These are phyloP conservation scores for Chaenogobius annularis DNA, from an alignment of 2,113 vertebrate genomes.

Conservation along the genomic window DNA sequence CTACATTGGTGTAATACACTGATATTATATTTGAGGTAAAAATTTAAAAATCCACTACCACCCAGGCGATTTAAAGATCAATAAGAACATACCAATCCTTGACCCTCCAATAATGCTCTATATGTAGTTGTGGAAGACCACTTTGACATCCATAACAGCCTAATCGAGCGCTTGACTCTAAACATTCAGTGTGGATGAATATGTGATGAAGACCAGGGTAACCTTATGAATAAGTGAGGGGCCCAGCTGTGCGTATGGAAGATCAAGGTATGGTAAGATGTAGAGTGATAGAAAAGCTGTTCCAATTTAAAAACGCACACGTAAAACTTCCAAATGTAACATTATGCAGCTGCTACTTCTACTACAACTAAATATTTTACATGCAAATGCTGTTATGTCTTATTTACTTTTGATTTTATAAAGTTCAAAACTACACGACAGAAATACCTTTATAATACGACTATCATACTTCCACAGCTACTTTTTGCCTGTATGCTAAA, in stretches of 20 bases:
- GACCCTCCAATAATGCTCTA: slow-evolving; percentile 31
- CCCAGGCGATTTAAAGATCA: slow-evolving; percentile 31
- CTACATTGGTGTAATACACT: slow-evolving; percentile 19
- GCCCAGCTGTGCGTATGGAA: slow-evolving; percentile 54
- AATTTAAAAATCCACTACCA: slow-evolving; percentile 29
- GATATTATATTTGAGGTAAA: slow-evolving; percentile 39
- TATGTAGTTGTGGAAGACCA: slow-evolving; percentile 35
- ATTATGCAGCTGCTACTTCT: neutral
- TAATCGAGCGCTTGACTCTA: slow-evolving; percentile 62
- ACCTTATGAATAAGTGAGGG: slow-evolving; percentile 67
- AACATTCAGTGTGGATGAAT: slow-evolving; percentile 65
- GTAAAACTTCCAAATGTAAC: neutral
- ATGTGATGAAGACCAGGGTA: slow-evolving; percentile 55
- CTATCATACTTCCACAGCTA: no score
- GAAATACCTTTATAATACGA: no score
- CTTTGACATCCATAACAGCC: slow-evolving; percentile 42
- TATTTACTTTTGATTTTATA: no score
- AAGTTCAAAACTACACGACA: neutral
- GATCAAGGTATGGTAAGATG: slow-evolving; percentile 36
- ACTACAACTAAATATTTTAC: no score
- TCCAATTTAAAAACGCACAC: neutral
- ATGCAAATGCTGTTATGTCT: no score
- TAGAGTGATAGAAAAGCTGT: neutral
- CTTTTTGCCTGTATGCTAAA: no score
- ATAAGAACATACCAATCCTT: slow-evolving; percentile 46